phyloP scores from a whole-genome alignment of 2,797 vertebrate genomes.

The Moxostoma hubbsi region DNA sequence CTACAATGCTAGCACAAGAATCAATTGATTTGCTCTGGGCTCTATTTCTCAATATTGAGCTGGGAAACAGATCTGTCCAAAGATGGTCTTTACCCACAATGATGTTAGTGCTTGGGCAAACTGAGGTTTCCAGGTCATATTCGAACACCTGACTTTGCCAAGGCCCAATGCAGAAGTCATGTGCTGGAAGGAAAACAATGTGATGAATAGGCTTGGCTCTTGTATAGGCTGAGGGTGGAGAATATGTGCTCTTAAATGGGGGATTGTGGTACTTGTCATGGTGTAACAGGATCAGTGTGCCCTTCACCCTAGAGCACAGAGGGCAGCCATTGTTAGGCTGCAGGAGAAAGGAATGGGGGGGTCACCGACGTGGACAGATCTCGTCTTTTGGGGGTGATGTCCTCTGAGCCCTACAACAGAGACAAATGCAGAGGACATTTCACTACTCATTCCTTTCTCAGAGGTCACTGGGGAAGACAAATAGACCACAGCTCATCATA shows the following conservation, averaged over 20 bases:
- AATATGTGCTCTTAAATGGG: conserved; percentile 57
- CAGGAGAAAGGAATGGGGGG: conserved; percentile 41
- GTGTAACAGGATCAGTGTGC: conserved; percentile 71
- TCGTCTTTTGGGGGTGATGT: conserved; percentile 39
- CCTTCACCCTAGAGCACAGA: conserved; percentile 52
- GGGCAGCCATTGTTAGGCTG: conserved; percentile 49
- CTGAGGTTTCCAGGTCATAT: conserved; percentile 43
- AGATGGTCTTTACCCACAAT: background rate
- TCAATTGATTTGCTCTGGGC: conserved; percentile 31
- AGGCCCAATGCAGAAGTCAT: conserved; percentile 42
- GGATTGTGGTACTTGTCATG: conserved; percentile 70
- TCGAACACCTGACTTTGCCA: conserved; percentile 49
- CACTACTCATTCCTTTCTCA: conserved; percentile 17
- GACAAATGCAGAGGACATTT: conserved; percentile 36
- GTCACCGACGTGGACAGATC: conserved; percentile 16
- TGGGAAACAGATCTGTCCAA: background rate
- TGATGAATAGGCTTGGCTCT: conserved; percentile 37
- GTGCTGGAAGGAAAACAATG: conserved; percentile 47
- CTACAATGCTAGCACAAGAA: conserved; percentile 4
- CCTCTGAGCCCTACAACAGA: conserved; percentile 29
- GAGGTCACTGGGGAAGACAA: conserved; percentile 37
- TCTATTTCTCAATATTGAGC: conserved; percentile 30
- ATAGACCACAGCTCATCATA: conserved; percentile 10
- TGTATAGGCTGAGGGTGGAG: conserved; percentile 41
- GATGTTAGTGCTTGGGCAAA: conserved; percentile 9